A percentile compares a stretch with the other conserved stretches of the same genome.
These are phyloP conservation scores for Lasioglossum marginatum DNA, from an alignment of 2,888 invertebrate species.

Conservation along the genomic window DNA sequence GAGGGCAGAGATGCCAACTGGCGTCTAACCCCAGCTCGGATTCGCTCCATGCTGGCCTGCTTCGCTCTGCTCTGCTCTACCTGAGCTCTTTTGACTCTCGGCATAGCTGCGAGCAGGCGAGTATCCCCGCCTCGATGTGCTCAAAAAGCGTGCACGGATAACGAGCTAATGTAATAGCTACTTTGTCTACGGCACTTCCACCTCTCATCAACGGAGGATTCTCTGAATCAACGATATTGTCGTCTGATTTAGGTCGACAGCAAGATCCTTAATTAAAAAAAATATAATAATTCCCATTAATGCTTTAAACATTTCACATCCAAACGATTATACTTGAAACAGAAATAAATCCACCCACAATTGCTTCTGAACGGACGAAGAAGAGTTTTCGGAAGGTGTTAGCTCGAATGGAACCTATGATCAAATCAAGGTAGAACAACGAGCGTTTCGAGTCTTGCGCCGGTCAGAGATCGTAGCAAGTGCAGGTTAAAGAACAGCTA, in stretches of 20 bases:
- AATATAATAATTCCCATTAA: not conserved
- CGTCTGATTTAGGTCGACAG: not conserved
- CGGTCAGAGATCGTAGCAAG: not conserved
- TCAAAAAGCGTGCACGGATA: conserved; percentile 66
- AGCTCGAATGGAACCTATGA: not conserved
- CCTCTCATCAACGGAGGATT: conserved; percentile 54
- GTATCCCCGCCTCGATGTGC: conserved; percentile 38
- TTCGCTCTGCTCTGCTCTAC: not conserved
- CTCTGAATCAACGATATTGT: not conserved
- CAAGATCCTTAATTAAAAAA: no score
- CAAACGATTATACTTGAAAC: not conserved
- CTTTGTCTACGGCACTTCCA: conserved; percentile 61
- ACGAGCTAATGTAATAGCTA: conserved; percentile 69
- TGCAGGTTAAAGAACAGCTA: not conserved
- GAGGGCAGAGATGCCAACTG: conserved; percentile 44
- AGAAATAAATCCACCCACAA: no score
- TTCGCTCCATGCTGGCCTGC: not conserved
- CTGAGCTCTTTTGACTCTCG: conserved; percentile 62
- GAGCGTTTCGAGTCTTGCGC: no score
- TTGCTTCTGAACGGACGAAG: no score
- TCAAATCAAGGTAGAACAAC: not conserved
- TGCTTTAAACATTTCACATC: not conserved
- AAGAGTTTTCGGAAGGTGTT: not conserved
- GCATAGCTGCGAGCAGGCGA: conserved; percentile 47
- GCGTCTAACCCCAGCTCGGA: conserved; percentile 31